phyloP scores from a whole-genome alignment of 2,113 vertebrate species.

The Malurus cyaneus region DNA sequence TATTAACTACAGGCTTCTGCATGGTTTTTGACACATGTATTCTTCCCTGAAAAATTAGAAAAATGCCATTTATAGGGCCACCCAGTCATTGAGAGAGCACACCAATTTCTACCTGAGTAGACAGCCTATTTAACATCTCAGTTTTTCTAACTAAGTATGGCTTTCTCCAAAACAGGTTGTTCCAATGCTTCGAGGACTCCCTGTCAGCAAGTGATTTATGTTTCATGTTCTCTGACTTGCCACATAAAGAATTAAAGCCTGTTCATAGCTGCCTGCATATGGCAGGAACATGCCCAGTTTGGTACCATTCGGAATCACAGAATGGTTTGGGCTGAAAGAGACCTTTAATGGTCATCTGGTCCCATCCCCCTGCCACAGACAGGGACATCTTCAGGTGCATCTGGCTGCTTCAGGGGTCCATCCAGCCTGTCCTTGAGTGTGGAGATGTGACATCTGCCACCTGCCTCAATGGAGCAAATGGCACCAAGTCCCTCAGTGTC shows the following conservation, averaged over 20 bases:
- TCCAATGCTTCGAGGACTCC: neutral
- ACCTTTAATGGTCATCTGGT: neutral
- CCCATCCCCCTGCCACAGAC: accelerated
- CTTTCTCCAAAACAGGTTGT: neutral
- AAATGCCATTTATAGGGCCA: neutral
- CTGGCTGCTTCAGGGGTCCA: neutral
- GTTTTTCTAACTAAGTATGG: neutral
- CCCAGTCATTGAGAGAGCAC: neutral
- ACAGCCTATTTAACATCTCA: neutral
- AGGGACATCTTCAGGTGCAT: neutral
- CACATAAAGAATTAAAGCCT: neutral
- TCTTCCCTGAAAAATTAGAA: neutral
- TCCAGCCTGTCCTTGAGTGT: neutral
- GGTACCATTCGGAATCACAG: neutral
- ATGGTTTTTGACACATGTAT: neutral
- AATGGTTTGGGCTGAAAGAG: neutral
- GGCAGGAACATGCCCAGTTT: neutral
- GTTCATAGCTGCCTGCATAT: neutral
- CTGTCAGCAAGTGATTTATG: neutral
- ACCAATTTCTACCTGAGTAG: neutral
- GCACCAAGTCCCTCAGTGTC: neutral
- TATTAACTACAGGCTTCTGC: neutral
- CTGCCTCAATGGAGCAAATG: neutral
- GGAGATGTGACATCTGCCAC: neutral
- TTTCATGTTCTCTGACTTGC: neutral